Evolutionary conservation across 2,888 invertebrate genomes (phyloP).

Genomic region (Camptogramma bilineatum): DNA sequence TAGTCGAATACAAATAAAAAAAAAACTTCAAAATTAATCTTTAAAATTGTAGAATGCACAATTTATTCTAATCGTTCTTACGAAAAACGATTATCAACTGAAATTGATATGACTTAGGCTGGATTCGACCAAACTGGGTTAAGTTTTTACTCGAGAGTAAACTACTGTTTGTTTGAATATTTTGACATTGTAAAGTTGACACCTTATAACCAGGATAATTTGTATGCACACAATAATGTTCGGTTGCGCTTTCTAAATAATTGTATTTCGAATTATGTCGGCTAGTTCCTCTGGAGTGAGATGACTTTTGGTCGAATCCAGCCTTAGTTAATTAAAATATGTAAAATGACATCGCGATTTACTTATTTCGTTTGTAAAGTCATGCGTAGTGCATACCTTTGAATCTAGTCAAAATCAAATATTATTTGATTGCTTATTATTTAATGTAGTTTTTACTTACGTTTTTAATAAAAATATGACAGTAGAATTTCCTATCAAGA

Average conservation of each 20-base stretch:
- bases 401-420: conserved; percentile 36
- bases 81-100: conserved; percentile 15
- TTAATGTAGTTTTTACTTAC: conserved; percentile 18
- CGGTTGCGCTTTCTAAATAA: no score
- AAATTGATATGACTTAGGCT: not conserved
- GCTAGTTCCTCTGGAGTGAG: no score
- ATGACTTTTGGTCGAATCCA: no score
- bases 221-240: no score
- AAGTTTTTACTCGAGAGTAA: no score
- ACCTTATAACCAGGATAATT: no score
- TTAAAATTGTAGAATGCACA: conserved; percentile 14
- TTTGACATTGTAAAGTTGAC: no score
- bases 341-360: not conserved
- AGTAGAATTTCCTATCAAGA: conserved; percentile 1
- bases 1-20: conserved; percentile 22
- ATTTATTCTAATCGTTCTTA: conserved; percentile 10
- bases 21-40: conserved; percentile 4
- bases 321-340: no score
- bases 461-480: conserved; percentile 2
- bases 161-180: no score
- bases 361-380: conserved; percentile 13
- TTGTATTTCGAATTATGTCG: no score
- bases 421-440: conserved; percentile 24
- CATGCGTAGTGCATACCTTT: conserved; percentile 14
- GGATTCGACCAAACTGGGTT: no score